A percentile compares a stretch with the other conserved stretches of the same genome.
phyloP scores from a whole-genome alignment of 2,888 invertebrate species.

The Uloborus plumipes region DNA sequence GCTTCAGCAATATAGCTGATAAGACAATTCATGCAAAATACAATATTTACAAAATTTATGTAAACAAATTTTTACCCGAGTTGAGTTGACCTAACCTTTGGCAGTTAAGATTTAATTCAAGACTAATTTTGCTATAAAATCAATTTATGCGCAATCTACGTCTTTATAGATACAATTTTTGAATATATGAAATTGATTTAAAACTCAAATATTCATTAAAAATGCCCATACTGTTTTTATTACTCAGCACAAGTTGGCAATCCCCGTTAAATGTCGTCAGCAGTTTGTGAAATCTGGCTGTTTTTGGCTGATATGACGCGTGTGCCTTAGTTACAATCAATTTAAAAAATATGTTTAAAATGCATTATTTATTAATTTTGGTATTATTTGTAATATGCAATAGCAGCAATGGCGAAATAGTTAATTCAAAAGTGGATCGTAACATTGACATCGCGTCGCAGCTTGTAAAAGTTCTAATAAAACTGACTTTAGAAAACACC shows the following conservation, averaged over 20 bases:
- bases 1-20: too few relatives aligned
- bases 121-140: too few relatives aligned
- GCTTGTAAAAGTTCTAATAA: constrained; percentile 85
- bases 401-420: constrained; percentile 66
- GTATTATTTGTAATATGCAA: constrained; percentile 29
- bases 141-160: too few relatives aligned
- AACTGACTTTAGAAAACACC: constrained; percentile 86
- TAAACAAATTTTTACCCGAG: too few relatives aligned
- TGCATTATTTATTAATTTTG: constrained; percentile 30
- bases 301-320: constrained; percentile 44
- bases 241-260: constrained; percentile 4
- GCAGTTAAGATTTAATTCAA: too few relatives aligned
- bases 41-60: too few relatives aligned
- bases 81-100: too few relatives aligned
- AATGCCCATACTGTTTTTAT: too few relatives aligned
- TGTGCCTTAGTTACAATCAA: constrained; percentile 20
- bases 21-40: too few relatives aligned
- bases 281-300: constrained; percentile 28
- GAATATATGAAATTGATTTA: too few relatives aligned
- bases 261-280: constrained; percentile 38
- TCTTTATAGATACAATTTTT: too few relatives aligned
- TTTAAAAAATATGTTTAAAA: constrained; percentile 15
- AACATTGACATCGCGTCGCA: constrained; percentile 89
- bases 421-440: constrained; percentile 82
- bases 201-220: too few relatives aligned